Conservation (phyloP, 2,888 invertebrate genomes). For the Crioceris asparagi region DNA sequence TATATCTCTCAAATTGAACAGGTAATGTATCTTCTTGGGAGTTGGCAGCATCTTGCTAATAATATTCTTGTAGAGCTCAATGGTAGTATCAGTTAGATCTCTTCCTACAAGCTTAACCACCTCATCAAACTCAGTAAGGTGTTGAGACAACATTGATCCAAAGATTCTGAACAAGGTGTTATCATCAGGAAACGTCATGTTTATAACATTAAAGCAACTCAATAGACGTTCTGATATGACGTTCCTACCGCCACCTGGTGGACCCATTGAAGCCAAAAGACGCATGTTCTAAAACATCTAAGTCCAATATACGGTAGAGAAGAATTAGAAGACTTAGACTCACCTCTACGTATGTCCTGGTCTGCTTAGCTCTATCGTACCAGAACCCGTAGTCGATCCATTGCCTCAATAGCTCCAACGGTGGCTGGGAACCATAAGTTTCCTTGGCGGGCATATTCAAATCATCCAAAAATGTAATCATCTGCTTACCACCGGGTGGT, state of each 20-base stretch:
- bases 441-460: conserved; percentile 90
- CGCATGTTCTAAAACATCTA: conserved; percentile 53
- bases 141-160: conserved; percentile 74
- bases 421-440: conserved; percentile 79
- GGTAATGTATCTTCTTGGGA: conserved; percentile 80
- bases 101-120: conserved; percentile 64
- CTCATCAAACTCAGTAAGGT: conserved; percentile 64
- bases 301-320: neutral
- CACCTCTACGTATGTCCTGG: conserved; percentile 63
- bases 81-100: conserved; percentile 60
- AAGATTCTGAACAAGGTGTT: conserved; percentile 70
- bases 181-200: conserved; percentile 75
- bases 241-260: conserved; percentile 78
- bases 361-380: conserved; percentile 75
- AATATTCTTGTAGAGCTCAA: conserved; percentile 67
- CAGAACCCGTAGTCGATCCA: conserved; percentile 87
- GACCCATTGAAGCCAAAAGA: conserved; percentile 72
- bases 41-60: conserved; percentile 70
- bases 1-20: conserved; percentile 82
- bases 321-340: conserved; percentile 2
- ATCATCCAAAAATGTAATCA: conserved; percentile 84
- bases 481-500: conserved; percentile 69
- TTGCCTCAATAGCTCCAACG: conserved; percentile 70
- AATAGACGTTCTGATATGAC: conserved; percentile 66
- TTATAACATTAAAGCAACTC: conserved; percentile 64